Evolutionary conservation across 2,113 vertebrate species (phyloP), one percentile per base, ranked within the genome.

Genomic region (Euleptes europaea): DNA sequence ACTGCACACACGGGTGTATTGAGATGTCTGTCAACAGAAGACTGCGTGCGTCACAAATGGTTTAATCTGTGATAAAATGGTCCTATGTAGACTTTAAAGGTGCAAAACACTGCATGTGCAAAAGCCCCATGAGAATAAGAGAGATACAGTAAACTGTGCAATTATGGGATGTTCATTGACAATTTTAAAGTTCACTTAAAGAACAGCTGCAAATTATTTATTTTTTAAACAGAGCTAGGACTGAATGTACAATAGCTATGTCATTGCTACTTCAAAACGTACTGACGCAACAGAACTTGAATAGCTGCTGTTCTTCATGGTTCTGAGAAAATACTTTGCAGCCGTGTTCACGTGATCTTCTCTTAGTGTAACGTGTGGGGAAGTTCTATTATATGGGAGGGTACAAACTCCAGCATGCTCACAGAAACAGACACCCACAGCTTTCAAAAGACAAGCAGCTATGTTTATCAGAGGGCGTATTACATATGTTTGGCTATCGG

Each of bases 401-500:
- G 47, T 71, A 31, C 67, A 82, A 38, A 78, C 65, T 57, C 49
- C 35, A 51, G 35, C 1, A 17, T 60, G 47, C 17, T n/a, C 83
- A 71, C 26, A 71, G 65, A 84, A 78, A 84, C 65, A 44, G 63
- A 51, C 73, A 51, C 44, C 73, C 82, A 21, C 26, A 8, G 28
- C 38, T 84, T 84, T 78, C 49, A 70, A 51, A 78, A 78, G 74
- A 78, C 33, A 70, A 70, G 76, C 75, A 78, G 19, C 19, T 38
- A 13, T 71, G 33, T 57, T n/a, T 78, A 85, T 71, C 75, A 85
- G 66, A 71, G 78, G 60, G 66, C 60, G 69, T 71, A 85, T 78
- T 78, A 85, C 75, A 78, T 44, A 69, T 78, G 83, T 78, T 85
- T 78, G 83, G 83, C 83, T 78, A 54, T 23, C 49, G 78, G 75